Evolutionary conservation across 2,888 invertebrate genomes (phyloP), one percentile per base, ranked within the genome.

Genomic region (Anarsia innoxiella): DNA sequence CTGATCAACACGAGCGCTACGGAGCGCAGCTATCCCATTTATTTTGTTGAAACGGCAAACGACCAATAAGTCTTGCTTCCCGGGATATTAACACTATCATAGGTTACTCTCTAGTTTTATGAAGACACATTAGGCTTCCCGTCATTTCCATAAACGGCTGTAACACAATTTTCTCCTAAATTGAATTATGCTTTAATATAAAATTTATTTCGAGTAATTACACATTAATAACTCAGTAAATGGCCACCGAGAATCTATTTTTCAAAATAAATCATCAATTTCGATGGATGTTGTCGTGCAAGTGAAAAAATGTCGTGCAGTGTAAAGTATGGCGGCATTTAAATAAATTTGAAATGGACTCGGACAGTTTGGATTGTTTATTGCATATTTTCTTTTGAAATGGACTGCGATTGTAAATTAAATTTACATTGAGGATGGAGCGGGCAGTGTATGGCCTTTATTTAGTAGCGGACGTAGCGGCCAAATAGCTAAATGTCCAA

Each of bases 51-150:
- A 79, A 68, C 78, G 64, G 78, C 77, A 78, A 82, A 82, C 80
- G 80, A 70, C 78, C 82, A 77, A 83, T 82, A 83, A 79, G 69
- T 83, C 82, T 80, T 80, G 74, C 79, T 79, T 73, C 68, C 76
- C 62, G 73, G 73, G 75, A 80, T 82, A 83, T 82, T 83, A 83
- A 82, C 82, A 83, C 82, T 79, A 82, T 82, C 80, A 80, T 79
- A 79, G 76, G 77, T 82, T 80, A 79, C 76, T 78, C 78, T 72
- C 69, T 59, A 66, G 68, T 68, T 79, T 79, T 80, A 83, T 83
- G 82, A 80, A 82, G 83, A 83, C 60, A 76, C 67, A 82, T 80
- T 79, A 77, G 71, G 55, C 64, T 57, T 49, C 41, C 58, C 55
- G 66, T 71, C 70, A 74, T 74, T 76, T 68, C 70, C 73, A 75